These are phyloP conservation scores for Mastomys coucha DNA, from an alignment of 2,113 vertebrate genomes.

Conservation along the genomic window DNA sequence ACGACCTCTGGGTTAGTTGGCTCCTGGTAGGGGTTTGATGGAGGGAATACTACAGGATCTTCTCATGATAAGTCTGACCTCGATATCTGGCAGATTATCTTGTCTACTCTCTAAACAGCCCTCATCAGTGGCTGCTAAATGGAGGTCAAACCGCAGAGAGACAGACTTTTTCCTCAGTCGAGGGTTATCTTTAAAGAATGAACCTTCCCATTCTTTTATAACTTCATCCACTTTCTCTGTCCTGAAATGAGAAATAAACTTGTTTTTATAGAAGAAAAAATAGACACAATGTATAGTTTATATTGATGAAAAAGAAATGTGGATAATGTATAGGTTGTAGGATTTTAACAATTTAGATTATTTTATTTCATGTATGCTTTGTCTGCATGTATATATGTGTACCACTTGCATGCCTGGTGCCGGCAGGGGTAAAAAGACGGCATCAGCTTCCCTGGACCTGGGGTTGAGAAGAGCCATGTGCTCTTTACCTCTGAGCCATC, in stretches of 20 bases:
- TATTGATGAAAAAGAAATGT: conserved; percentile 23
- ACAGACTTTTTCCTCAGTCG: conserved; percentile 97
- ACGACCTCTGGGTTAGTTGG: conserved; percentile 60
- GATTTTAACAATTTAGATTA: neutral
- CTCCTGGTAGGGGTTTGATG: conserved; percentile 88
- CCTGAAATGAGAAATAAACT: conserved; percentile 87
- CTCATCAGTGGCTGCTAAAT: conserved; percentile 93
- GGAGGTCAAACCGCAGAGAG: conserved; percentile 97
- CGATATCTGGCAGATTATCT: conserved; percentile 94
- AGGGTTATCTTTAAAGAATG: conserved; percentile 98
- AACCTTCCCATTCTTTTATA: conserved; percentile 98
- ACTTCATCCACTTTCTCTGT: conserved; percentile 97
- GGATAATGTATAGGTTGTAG: neutral
- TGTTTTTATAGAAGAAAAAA: neutral
- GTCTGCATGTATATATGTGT: neutral
- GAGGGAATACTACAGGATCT: conserved; percentile 95
- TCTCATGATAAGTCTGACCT: conserved; percentile 97
- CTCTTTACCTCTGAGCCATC: neutral
- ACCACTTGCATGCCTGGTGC: neutral
- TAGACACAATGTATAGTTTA: neutral
- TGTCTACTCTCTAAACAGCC: conserved; percentile 90
- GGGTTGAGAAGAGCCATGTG: neutral
- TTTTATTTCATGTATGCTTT: neutral
- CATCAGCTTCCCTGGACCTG: neutral
- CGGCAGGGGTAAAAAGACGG: neutral